Conservation (phyloP, 2,888 invertebrate species). For the Xestia c-nigrum region DNA sequence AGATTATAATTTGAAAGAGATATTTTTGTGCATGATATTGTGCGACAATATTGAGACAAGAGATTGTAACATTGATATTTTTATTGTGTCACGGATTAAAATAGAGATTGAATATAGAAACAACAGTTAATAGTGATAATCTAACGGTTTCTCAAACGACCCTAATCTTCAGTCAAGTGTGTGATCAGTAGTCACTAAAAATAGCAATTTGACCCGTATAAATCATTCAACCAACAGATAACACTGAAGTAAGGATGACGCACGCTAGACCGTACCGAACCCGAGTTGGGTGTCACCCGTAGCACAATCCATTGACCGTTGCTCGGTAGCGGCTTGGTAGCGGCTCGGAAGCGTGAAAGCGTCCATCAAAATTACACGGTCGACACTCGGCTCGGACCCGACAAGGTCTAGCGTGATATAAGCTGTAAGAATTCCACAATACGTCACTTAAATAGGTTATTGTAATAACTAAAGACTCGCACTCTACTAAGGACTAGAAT, state of each 20-base stretch:
- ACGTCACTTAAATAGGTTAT: background rate
- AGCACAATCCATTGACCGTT: too few relatives aligned
- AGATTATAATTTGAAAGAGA: conserved; percentile 41
- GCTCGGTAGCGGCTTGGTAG: too few relatives aligned
- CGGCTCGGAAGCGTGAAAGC: too few relatives aligned
- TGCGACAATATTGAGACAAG: conserved; percentile 53
- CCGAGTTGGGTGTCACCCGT: too few relatives aligned
- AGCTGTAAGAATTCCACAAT: background rate
- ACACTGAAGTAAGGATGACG: background rate
- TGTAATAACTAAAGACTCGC: background rate
- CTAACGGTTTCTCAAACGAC: conserved; percentile 42
- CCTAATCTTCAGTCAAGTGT: conserved; percentile 15
- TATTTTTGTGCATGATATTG: conserved; percentile 63
- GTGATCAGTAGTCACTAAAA: background rate
- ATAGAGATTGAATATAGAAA: conserved; percentile 61
- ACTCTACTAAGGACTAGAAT: conserved; percentile 25
- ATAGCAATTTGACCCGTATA: background rate
- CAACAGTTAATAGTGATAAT: conserved; percentile 60
- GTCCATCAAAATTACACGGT: too few relatives aligned
- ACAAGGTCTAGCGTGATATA: too few relatives aligned
- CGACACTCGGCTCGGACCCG: too few relatives aligned
- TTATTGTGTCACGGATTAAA: conserved; percentile 48
- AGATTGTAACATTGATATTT: conserved; percentile 34
- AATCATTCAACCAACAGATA: background rate
- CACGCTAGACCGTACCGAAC: too few relatives aligned